These are phyloP conservation scores for Cirrhinus mrigala DNA, from an alignment of 2,797 vertebrate species.

Conservation along the genomic window DNA sequence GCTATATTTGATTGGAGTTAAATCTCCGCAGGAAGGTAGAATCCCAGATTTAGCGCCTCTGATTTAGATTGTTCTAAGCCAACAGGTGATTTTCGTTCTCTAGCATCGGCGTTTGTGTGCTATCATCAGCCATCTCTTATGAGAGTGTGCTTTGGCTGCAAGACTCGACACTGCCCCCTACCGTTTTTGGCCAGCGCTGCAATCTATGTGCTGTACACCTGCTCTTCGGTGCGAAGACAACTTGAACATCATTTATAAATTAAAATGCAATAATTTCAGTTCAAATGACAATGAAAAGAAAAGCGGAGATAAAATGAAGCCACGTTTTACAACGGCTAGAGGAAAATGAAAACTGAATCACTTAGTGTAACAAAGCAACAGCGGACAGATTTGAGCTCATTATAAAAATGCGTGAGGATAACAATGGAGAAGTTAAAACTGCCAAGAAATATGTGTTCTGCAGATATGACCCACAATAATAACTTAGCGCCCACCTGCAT, in stretches of 20 bases:
- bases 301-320: background rate
- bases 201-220: slow-evolving; percentile 9
- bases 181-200: slow-evolving; percentile 43
- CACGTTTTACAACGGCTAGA: background rate
- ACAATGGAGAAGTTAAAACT: background rate
- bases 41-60: background rate
- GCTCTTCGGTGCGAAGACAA: background rate
- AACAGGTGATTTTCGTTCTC: slow-evolving; percentile 29
- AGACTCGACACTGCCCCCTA: slow-evolving; percentile 81
- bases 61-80: background rate
- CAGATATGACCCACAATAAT: slow-evolving; percentile 5
- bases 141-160: slow-evolving; percentile 58
- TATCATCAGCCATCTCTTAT: slow-evolving; percentile 59
- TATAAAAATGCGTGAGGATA: slow-evolving; percentile 1
- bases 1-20: slow-evolving; percentile 21
- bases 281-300: background rate
- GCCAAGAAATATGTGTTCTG: background rate
- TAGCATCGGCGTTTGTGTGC: slow-evolving; percentile 11
- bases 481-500: background rate
- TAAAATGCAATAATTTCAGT: background rate
- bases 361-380: slow-evolving; percentile 4
- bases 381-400: slow-evolving; percentile 1
- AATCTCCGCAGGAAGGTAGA: background rate
- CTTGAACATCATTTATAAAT: background rate
- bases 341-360: background rate